phyloP scores from a whole-genome alignment of 2,113 vertebrate genomes.

The Rattus rattus region DNA sequence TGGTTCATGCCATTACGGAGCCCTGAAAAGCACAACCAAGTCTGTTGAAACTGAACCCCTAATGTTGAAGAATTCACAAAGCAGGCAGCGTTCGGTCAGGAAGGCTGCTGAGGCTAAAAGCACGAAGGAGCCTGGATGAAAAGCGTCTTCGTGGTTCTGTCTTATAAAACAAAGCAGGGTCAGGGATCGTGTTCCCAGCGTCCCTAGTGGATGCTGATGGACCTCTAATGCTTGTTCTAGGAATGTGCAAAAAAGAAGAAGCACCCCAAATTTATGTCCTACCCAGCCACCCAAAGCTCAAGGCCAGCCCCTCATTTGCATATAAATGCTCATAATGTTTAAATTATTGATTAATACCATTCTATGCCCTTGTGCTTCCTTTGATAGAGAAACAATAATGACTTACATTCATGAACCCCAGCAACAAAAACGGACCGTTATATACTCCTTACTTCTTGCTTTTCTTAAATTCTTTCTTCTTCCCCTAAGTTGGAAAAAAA shows the following conservation, averaged over 20 bases:
- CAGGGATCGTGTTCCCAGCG: background rate
- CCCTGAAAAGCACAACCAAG: background rate
- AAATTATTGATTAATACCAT: slow-evolving; percentile 79
- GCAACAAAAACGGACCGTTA: slow-evolving; percentile 57
- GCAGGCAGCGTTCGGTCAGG: background rate
- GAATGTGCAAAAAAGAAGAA: slow-evolving; percentile 36
- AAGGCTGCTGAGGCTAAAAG: background rate
- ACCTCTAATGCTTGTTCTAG: background rate
- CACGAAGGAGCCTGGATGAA: background rate
- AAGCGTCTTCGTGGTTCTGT: background rate
- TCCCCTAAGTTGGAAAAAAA: background rate
- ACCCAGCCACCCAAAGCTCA: slow-evolving; percentile 52
- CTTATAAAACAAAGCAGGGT: background rate
- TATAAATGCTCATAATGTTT: slow-evolving; percentile 81
- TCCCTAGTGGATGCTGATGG: background rate
- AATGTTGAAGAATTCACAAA: background rate
- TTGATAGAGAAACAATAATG: slow-evolving; percentile 70
- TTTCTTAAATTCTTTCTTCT: background rate
- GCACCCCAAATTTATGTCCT: slow-evolving; percentile 53
- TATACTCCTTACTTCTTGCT: background rate
- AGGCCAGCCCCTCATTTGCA: slow-evolving; percentile 70
- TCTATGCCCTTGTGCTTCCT: slow-evolving; percentile 73
- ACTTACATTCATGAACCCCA: slow-evolving; percentile 51
- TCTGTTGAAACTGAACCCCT: background rate
- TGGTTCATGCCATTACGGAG: background rate